Evolutionary conservation across 2,888 invertebrate genomes (phyloP).

Genomic region (Linnaemya vulpina): DNA sequence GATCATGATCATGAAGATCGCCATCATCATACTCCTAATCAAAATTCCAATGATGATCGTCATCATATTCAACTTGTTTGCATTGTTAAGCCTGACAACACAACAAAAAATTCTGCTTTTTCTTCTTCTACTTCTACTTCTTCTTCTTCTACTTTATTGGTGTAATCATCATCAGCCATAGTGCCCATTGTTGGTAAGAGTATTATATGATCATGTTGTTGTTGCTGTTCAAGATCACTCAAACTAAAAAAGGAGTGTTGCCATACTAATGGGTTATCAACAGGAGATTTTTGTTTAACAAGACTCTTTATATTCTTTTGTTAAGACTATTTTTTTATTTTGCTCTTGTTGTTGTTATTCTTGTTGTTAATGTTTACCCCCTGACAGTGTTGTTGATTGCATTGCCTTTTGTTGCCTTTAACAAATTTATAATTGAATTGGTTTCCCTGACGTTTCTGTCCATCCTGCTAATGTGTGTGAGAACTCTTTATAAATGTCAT

Average conservation of each 20-base stretch:
- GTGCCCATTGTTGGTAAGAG: not conserved
- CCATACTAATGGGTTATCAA: slow-evolving; percentile 71
- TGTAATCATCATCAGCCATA: slow-evolving; percentile 29
- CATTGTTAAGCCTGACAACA: slow-evolving; percentile 11
- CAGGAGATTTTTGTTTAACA: slow-evolving; percentile 70
- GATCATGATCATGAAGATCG: slow-evolving; percentile 17
- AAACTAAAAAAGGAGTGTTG: slow-evolving; percentile 68
- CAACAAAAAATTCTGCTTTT: slow-evolving; percentile 9
- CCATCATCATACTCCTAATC: slow-evolving; percentile 33
- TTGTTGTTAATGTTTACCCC: slow-evolving; percentile 52
- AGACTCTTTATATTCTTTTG: slow-evolving; percentile 50
- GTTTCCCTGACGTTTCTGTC: slow-evolving; percentile 2
- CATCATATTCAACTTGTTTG: slow-evolving; percentile 41
- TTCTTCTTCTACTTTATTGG: slow-evolving; percentile 37
- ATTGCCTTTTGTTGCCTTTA: slow-evolving; percentile 67
- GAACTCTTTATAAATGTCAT: slow-evolving; percentile 62
- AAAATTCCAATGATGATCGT: slow-evolving; percentile 44
- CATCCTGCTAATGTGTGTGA: slow-evolving; percentile 62
- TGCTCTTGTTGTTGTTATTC: slow-evolving; percentile 32
- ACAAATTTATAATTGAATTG: slow-evolving; percentile 68
- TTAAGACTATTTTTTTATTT: slow-evolving; percentile 7
- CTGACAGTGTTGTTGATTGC: slow-evolving; percentile 69
- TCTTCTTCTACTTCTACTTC: no score
- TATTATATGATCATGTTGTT: slow-evolving; percentile 11
- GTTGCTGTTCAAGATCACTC: slow-evolving; percentile 30